Conservation (phyloP, 2,797 vertebrate genomes). For the Sebastes wilsoni region DNA sequence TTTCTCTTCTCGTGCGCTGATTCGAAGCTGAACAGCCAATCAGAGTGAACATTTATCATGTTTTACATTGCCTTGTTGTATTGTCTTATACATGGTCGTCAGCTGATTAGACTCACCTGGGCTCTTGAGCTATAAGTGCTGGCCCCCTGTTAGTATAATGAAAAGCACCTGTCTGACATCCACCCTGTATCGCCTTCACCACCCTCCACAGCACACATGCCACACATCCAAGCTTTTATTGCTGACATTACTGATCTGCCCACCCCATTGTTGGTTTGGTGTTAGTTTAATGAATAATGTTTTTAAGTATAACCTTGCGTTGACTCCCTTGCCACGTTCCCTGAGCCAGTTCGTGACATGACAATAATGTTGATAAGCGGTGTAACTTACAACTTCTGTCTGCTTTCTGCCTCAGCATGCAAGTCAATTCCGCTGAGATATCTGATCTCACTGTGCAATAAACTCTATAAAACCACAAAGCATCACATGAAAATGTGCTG, state of each 20-base stretch:
- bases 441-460: not conserved
- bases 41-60: not conserved
- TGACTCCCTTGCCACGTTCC: not conserved
- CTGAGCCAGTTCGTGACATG: not conserved
- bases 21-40: too few species aligned
- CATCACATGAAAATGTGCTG: not conserved
- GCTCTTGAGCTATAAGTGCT: not conserved
- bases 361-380: too few species aligned
- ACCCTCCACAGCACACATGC: not conserved
- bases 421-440: not conserved
- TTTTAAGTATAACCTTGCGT: not conserved
- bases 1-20: too few species aligned
- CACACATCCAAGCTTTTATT: not conserved
- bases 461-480: not conserved
- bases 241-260: not conserved
- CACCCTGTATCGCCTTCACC: not conserved
- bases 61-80: not conserved
- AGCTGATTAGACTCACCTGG: not conserved
- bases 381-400: not conserved
- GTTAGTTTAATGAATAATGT: not conserved
- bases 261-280: not conserved
- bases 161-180: not conserved
- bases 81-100: not conserved
- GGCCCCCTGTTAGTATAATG: not conserved
- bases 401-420: not conserved